Conservation (phyloP, 2,797 vertebrate species). For the Agapornis canus region DNA sequence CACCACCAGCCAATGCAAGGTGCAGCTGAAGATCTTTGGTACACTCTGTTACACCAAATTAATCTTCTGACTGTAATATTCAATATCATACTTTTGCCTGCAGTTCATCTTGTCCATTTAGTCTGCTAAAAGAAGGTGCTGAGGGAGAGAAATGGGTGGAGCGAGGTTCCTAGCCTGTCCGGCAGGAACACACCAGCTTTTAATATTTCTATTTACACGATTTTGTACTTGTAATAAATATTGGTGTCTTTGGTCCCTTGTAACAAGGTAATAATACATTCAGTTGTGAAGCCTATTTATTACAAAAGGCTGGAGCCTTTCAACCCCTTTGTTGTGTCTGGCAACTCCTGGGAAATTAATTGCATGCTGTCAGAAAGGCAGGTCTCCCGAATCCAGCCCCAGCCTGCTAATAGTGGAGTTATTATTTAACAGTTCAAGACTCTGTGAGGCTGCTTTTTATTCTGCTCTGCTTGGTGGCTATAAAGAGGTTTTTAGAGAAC, state of each 20-base stretch:
- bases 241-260: neutral
- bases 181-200: neutral
- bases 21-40: neutral
- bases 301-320: constrained; percentile 4
- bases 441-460: neutral
- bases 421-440: constrained; percentile 54
- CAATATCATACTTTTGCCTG: neutral
- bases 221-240: neutral
- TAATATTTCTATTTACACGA: neutral
- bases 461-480: neutral
- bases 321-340: constrained; percentile 52
- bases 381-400: constrained; percentile 47
- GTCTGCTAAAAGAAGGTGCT: neutral
- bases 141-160: neutral
- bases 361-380: constrained; percentile 24
- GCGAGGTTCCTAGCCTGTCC: neutral
- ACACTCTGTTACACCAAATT: neutral
- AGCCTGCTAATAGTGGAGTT: constrained; percentile 32
- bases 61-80: neutral
- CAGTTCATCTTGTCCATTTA: neutral
- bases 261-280: constrained; percentile 31
- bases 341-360: constrained; percentile 53
- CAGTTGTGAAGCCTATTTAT: constrained; percentile 40
- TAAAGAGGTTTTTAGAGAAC: constrained; percentile 4
- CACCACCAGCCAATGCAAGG: accelerated